A percentile compares a stretch with the other conserved stretches of the same genome.
Evolutionary conservation across 2,888 invertebrate genomes (phyloP).

Genomic region (Drosophila falleni): DNA sequence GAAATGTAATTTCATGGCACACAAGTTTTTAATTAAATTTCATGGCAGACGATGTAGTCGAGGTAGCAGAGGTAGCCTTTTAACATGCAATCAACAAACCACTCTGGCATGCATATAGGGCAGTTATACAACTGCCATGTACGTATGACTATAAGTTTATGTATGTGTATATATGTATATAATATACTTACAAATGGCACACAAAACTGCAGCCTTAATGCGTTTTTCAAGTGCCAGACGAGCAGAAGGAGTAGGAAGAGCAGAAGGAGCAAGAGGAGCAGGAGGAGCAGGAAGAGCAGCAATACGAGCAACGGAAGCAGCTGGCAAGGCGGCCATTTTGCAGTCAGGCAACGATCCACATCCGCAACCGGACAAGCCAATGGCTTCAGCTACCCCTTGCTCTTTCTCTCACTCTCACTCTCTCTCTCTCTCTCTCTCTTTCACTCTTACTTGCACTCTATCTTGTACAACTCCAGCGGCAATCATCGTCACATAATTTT

Average conservation of each 20-base stretch:
- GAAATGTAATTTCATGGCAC: constrained; percentile 82
- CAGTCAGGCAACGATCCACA: constrained; percentile 58
- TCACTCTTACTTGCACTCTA: neutral
- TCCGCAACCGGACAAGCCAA: constrained; percentile 47
- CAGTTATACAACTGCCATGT: constrained; percentile 57
- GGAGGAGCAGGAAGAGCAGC: constrained; percentile 28
- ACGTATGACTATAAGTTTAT: constrained; percentile 38
- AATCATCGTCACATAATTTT: constrained; percentile 81
- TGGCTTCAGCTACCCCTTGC: constrained; percentile 25
- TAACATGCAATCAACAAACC: constrained; percentile 81
- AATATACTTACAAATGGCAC: constrained; percentile 57
- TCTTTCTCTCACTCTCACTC: neutral
- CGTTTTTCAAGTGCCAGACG: constrained; percentile 74
- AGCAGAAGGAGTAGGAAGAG: constrained; percentile 19
- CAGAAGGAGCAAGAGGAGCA: too few species aligned
- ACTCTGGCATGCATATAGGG: constrained; percentile 76
- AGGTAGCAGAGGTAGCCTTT: constrained; percentile 63
- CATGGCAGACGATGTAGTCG: constrained; percentile 69
- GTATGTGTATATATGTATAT: constrained; percentile 38
- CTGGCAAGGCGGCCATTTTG: constrained; percentile 60
- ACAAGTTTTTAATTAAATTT: constrained; percentile 81
- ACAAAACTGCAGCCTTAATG: constrained; percentile 77
- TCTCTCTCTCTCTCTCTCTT: neutral
- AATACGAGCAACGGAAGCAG: constrained; percentile 39
- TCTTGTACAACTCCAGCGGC: constrained; percentile 41